Percentiles rank a stretch among this genome's conserved stretches.
Conservation (phyloP, 2,888 invertebrate species). For the Dione vanillae region DNA sequence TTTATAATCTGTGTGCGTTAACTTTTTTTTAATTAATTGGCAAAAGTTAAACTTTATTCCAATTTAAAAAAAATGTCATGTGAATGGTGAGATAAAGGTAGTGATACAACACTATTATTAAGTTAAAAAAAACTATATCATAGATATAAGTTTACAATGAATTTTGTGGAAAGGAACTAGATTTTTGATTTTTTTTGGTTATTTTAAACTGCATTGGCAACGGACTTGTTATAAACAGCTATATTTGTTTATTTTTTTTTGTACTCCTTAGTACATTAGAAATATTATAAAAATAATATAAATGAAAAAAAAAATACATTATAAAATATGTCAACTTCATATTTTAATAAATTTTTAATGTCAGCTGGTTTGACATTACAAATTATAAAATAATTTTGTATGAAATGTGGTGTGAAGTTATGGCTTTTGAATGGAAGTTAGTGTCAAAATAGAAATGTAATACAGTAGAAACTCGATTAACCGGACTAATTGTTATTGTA, state of each 20-base stretch:
- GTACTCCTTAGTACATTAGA: too few relatives aligned
- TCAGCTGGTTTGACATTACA: constrained; percentile 10
- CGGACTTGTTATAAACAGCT: too few relatives aligned
- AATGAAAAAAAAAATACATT: not conserved
- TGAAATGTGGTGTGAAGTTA: not conserved
- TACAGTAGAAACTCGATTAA: too few relatives aligned
- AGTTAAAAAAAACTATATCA: constrained; percentile 28
- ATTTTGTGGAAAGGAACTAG: not conserved
- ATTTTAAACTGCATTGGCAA: not conserved
- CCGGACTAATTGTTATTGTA: too few relatives aligned
- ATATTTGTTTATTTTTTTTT: too few relatives aligned
- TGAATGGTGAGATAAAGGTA: constrained; percentile 2
- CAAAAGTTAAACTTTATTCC: constrained; percentile 8
- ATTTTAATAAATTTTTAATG: constrained; percentile 2
- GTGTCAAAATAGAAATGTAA: constrained; percentile 20
- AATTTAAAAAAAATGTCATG: not conserved
- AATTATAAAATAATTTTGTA: constrained; percentile 25
- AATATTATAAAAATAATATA: too few relatives aligned
- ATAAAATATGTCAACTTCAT: not conserved
- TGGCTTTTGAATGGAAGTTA: constrained; percentile 13
- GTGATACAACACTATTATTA: not conserved
- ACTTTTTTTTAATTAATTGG: not conserved
- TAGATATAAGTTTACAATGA: constrained; percentile 24
- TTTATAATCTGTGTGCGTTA: not conserved
- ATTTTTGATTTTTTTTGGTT: not conserved